These are phyloP conservation scores for Cephalopholis sonnerati DNA, from an alignment of 2,113 vertebrate species.

Conservation along the genomic window DNA sequence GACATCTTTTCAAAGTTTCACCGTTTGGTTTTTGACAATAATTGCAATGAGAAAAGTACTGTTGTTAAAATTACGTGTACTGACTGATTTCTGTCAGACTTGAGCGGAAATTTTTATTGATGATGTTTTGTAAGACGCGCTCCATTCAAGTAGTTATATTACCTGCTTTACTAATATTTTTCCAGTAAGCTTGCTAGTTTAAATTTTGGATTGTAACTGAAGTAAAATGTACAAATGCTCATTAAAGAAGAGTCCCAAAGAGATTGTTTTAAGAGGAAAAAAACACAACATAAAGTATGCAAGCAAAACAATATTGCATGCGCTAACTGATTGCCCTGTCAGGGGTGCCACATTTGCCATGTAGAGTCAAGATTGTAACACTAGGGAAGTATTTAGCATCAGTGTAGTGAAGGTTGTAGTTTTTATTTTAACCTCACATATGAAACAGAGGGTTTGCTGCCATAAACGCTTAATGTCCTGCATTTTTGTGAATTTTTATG, in stretches of 20 bases:
- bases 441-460: no score
- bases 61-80: background rate
- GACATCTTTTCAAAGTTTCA: background rate
- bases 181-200: background rate
- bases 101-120: background rate
- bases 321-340: background rate
- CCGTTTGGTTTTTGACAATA: background rate
- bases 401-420: background rate
- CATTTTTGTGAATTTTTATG: no score
- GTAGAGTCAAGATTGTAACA: background rate
- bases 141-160: background rate
- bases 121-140: background rate
- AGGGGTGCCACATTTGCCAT: background rate
- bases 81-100: slow-evolving; percentile 10
- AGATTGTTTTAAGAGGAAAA: background rate
- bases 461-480: no score
- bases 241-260: background rate
- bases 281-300: background rate
- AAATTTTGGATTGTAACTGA: background rate
- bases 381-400: background rate
- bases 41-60: background rate
- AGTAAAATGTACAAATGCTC: background rate
- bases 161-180: background rate
- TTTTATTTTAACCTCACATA: no score
- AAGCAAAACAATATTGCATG: background rate